Base-by-base conservation (phyloP, 37 sponge, comb jelly and placozoan species). In the Sycon ciliatum region DNA sequence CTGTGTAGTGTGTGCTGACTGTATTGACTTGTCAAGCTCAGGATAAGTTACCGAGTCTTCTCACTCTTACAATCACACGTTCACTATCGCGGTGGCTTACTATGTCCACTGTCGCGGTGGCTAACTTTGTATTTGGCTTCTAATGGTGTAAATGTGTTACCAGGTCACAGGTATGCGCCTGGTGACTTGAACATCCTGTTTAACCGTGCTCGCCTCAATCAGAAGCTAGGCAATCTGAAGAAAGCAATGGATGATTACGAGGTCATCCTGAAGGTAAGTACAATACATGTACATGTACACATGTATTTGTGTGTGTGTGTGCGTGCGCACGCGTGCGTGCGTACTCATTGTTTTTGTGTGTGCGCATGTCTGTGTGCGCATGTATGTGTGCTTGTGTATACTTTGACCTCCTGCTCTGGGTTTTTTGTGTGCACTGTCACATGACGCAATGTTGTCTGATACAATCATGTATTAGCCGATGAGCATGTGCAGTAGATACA, bases 191-290 rank as follows among this genome's bases (percentile, higher is more conserved):
- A 32, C 1, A 31, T 83, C 20, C 62, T 84, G 56, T 83, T 79
- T 81, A 62, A 83, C 67, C 76, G 63, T 42, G 88, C 92, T 20
- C 58, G 67, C 0, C 39, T 86, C 1, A 61, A 75, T 29, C 13
- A 23, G 27, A 67, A 81, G 36, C 32, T 83, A 33, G 57, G 57
- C 32, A 62, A 87, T 28, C 5, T 31, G 2, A 73, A 64, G 64
- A 86, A 80, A 64, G 88, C 89, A 6, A 32, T 83, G 28, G 84
- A 78, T 3, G 30, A 72, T 24, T 83, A 74, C 40, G 63, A 83
- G 27, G 39, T 53, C 36, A 34, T 85, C 18, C 32, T 79, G 32
- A 38, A 11, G 23, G 75, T 73, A 63, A n/a, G 63, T 39, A 4
- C 34, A n/a, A n/a, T 23, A 42, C 55, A 67, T 76, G 30, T 31